Base-by-base conservation (phyloP, 2,797 vertebrate species). In the Macropodus opercularis region DNA sequence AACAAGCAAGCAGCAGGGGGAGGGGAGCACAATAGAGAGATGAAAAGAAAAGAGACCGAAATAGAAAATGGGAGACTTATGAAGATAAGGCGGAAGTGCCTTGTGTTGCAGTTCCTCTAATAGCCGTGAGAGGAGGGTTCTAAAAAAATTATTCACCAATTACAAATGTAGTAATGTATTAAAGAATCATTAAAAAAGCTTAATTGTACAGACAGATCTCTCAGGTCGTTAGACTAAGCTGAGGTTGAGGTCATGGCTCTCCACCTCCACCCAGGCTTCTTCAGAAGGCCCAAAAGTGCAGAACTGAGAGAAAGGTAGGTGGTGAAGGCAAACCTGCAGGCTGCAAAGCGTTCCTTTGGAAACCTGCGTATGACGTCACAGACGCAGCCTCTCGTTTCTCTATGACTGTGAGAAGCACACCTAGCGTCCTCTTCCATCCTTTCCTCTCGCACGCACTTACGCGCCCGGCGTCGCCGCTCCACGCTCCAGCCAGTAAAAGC, bases 401-500 rank as follows among this genome's bases (percentile, higher is more conserved):
- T 13, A 7, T 17, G 8, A 23, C 10, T 23, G 12, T 39, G 18
- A 32, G 21, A 52, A 11, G 50, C 12, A 14, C 48, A 58, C 46
- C 47, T 4, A 53, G n/a, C 46, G 42, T 50, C 43, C 63, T 65
- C 72, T 56, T 57, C 35, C 26, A 21, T 41, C 42, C 68, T 73
- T 68, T 65, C 50, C 48, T 48, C 63, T 43, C 32, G 8, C 58
- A 35, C 73, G 49, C 60, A 54, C 72, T 52, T 54, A 61, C 69
- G n/a, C n/a, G n/a, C n/a, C n/a, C n/a, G n/a, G 24, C 9, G 26
- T 83, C 69, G 56, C 77, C 38, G 64, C 90, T 91, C 90, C 72
- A 86, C 75, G 75, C 93, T 92, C 91, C 88, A 92, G 93, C 94
- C 94, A 94, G 94, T 95, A 94, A 95, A 27, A 94, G 94, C 92